These are phyloP conservation scores for Vombatus ursinus DNA, from an alignment of 2,113 vertebrate genomes.

Conservation along the genomic window DNA sequence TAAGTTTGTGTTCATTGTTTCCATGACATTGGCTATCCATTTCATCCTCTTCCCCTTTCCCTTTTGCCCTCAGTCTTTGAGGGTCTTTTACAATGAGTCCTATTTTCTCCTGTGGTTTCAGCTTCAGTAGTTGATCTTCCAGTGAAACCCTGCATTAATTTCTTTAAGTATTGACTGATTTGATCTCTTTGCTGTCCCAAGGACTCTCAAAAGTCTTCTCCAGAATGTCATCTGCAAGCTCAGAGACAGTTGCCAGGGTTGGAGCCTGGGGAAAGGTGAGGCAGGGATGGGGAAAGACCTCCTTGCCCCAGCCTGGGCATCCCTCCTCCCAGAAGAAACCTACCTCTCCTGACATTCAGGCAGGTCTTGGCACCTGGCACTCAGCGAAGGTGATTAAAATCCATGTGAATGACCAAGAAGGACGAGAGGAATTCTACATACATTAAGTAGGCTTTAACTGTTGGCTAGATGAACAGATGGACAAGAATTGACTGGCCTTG, in stretches of 20 bases:
- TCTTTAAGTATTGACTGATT: neutral
- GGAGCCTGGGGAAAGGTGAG: too few relatives aligned
- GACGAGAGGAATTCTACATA: slow-evolving; percentile 94
- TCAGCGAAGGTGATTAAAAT: slow-evolving; percentile 96
- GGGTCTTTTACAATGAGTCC: neutral
- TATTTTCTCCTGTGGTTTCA: neutral
- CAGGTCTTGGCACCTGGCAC: slow-evolving; percentile 56
- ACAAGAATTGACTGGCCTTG: slow-evolving; percentile 91
- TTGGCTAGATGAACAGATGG: slow-evolving; percentile 95
- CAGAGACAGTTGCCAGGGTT: too few relatives aligned
- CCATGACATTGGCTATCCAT: neutral
- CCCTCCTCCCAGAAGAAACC: too few relatives aligned
- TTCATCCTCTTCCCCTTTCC: neutral
- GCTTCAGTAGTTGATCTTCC: neutral
- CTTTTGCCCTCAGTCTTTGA: neutral
- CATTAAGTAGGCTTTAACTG: slow-evolving; percentile 97
- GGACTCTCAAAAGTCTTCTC: neutral
- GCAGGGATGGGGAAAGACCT: too few relatives aligned
- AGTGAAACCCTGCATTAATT: neutral
- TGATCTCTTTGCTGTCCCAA: neutral
- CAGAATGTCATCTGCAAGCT: too few relatives aligned
- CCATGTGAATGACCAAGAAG: slow-evolving; percentile 94
- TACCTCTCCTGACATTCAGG: too few relatives aligned
- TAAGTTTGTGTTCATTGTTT: neutral
- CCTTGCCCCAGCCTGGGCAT: too few relatives aligned